These are phyloP conservation scores for Suricata suricatta DNA, from an alignment of 2,113 vertebrate genomes.

Conservation along the genomic window DNA sequence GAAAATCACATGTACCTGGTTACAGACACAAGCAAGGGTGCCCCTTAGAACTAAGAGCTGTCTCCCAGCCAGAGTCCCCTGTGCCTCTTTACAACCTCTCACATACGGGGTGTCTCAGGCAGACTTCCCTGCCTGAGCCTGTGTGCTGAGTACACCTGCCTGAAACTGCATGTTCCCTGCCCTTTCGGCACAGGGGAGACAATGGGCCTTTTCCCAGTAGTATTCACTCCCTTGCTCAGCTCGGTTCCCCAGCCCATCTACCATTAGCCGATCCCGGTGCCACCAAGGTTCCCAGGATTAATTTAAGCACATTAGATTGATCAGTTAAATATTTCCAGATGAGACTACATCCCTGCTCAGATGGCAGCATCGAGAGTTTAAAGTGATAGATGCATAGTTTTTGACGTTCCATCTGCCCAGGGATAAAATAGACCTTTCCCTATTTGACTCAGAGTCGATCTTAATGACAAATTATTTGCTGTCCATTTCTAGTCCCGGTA, in stretches of 20 bases:
- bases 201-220: background rate
- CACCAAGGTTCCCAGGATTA: background rate
- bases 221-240: background rate
- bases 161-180: background rate
- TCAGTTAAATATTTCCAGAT: background rate
- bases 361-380: background rate
- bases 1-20: background rate
- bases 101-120: background rate
- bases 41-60: background rate
- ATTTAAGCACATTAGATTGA: background rate
- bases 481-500: background rate
- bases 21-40: background rate
- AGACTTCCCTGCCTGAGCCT: background rate
- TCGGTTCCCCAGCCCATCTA: background rate
- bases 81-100: background rate
- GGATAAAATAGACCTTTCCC: background rate
- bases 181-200: background rate
- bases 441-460: background rate
- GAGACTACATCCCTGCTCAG: background rate
- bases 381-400: background rate
- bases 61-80: fast-evolving
- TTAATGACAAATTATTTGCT: background rate
- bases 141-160: background rate
- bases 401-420: background rate
- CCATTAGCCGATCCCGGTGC: background rate